phyloP scores from a whole-genome alignment of 2,113 vertebrate species.

The Chloebia gouldiae region DNA sequence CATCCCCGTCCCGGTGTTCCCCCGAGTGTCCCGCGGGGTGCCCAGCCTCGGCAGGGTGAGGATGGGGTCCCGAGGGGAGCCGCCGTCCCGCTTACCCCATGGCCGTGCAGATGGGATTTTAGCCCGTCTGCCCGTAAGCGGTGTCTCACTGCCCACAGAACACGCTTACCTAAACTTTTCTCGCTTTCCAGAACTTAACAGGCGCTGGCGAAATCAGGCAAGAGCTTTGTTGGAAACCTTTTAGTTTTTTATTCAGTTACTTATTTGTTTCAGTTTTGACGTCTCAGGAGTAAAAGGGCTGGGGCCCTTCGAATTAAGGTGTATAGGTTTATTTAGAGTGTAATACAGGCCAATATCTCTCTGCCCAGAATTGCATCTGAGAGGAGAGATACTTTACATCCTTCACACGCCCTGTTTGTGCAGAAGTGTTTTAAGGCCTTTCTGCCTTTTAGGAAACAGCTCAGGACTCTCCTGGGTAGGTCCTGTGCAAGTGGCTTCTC shows the following conservation, averaged over 20 bases:
- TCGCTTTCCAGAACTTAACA: background rate
- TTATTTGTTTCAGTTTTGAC: background rate
- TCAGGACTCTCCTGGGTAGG: no score
- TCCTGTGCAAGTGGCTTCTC: background rate
- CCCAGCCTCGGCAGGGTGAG: background rate
- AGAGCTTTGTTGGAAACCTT: background rate
- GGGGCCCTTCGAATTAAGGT: background rate
- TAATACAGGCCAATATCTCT: accelerated
- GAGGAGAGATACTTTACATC: background rate
- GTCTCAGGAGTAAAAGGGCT: background rate
- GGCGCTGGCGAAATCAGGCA: background rate
- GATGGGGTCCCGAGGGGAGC: background rate
- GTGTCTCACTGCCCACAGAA: accelerated
- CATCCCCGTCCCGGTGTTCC: background rate
- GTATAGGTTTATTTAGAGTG: background rate
- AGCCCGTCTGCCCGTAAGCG: accelerated
- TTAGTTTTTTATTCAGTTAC: background rate
- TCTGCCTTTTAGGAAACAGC: background rate
- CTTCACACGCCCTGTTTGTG: accelerated
- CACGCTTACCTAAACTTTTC: background rate
- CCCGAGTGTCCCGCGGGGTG: background rate
- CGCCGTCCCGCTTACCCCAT: accelerated
- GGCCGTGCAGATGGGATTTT: accelerated
- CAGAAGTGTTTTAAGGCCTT: background rate
- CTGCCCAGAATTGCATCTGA: background rate